Base-by-base conservation (phyloP, 2,113 vertebrate genomes). In the Apus apus region DNA sequence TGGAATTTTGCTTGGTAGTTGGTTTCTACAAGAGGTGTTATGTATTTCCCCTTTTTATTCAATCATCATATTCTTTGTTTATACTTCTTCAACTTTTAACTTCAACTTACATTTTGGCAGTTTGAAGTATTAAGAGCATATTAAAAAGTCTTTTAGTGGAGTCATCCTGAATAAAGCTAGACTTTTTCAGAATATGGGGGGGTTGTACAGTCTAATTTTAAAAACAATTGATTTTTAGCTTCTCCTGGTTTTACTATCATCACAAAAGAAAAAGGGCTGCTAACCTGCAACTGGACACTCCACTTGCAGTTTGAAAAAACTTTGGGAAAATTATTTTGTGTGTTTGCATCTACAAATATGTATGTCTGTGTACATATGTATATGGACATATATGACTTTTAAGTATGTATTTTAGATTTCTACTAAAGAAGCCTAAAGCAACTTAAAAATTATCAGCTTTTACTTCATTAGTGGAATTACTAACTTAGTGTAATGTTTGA, bases 41-140 rank as follows among this genome's bases (percentile, higher is more conserved):
- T 25, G 1, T 65, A 48, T 57, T 90, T 89, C 56, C 43, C 10
- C 21, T 46, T 85, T 67, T 85, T 83, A 84, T 79, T 94, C 12
- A 32, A 26, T 89, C 51, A 50, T 73, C 51, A 11, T 82, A n/a
- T 13, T 83, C 13, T 71, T 53, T 92, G 40, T 57, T 53, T 77
- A 58, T 84, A 23, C 66, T 95, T 87, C 29, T 38, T 94, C 61
- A 90, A 6, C 22, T 30, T 95, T 95, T 92, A 53, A 61, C 51
- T 93, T 95, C 93, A 54, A 76, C 36, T n/a, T 71, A 85, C 30
- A 91, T 91, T 94, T 90, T 64, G 38, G 50, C 18, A 74, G 36
- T 57, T 94, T 77, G 43, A 53, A 14, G 13, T 73, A 46, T 74
- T 92, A 87, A 51, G 57, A 53, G 64, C 75, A 54, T 13, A 51